phyloP scores from a whole-genome alignment of 2,797 vertebrate species.

The Cyclopterus lumpus region DNA sequence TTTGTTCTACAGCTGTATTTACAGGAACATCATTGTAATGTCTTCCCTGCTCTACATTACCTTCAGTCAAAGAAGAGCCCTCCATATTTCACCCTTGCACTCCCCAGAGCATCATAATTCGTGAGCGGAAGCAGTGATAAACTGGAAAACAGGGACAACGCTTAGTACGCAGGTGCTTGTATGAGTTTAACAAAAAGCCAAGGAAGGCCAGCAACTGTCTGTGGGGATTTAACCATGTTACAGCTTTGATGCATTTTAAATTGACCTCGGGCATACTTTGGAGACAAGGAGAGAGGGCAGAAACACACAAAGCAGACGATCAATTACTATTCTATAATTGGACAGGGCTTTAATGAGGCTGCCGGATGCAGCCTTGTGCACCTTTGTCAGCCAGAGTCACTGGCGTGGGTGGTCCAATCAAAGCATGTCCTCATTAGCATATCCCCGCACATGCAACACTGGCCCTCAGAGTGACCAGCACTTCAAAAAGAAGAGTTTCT shows the following conservation, averaged over 20 bases:
- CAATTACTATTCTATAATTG: slow-evolving; percentile 86
- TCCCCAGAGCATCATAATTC: slow-evolving; percentile 31
- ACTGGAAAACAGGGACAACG: slow-evolving; percentile 58
- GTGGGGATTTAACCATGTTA: slow-evolving; percentile 74
- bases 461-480: slow-evolving; percentile 53
- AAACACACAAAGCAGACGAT: slow-evolving; percentile 78
- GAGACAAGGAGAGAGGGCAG: slow-evolving; percentile 70
- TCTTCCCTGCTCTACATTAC: slow-evolving; percentile 16
- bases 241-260: slow-evolving; percentile 80
- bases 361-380: slow-evolving; percentile 79
- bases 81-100: slow-evolving; percentile 38
- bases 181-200: slow-evolving; percentile 69
- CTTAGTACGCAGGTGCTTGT: slow-evolving; percentile 74
- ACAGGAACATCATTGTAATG: slow-evolving; percentile 11
- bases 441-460: slow-evolving; percentile 65
- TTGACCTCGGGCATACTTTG: slow-evolving; percentile 78
- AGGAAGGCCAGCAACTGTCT: slow-evolving; percentile 70
- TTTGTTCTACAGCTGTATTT: slow-evolving; percentile 21
- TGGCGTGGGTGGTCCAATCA: slow-evolving; percentile 76
- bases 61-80: slow-evolving; percentile 29
- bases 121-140: slow-evolving; percentile 35
- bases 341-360: slow-evolving; percentile 83
- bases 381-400: slow-evolving; percentile 79
- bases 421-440: slow-evolving; percentile 75
- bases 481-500: slow-evolving; percentile 61